Conservation (phyloP, 2,888 invertebrate genomes). For the Allacma fusca region DNA sequence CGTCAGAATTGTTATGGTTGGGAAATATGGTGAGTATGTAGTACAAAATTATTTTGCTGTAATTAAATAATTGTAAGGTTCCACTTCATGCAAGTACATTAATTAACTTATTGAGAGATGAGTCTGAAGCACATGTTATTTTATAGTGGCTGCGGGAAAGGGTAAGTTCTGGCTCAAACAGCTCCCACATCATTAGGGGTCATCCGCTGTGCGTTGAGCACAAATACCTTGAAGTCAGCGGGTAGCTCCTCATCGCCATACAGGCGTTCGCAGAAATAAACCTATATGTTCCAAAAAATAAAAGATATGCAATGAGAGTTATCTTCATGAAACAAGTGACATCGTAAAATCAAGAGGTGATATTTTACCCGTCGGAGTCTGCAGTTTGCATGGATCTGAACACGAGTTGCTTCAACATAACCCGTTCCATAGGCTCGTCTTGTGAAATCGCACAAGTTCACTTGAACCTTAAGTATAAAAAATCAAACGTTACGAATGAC, state of each 20-base stretch:
- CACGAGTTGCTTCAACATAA: conserved; percentile 71
- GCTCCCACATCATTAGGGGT: conserved; percentile 51
- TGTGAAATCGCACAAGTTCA: conserved; percentile 72
- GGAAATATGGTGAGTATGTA: too few species aligned
- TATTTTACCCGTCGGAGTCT: conserved; percentile 68
- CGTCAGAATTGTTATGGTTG: too few species aligned
- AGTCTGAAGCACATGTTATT: too few species aligned
- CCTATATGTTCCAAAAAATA: conserved; percentile 33
- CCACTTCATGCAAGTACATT: too few species aligned
- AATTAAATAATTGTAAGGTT: too few species aligned
- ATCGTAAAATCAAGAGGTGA: background rate
- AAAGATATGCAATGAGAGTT: background rate
- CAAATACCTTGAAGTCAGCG: conserved; percentile 72
- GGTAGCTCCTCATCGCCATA: conserved; percentile 73
- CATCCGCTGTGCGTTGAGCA: conserved; percentile 63
- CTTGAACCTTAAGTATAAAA: conserved; percentile 66
- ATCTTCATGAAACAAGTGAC: background rate
- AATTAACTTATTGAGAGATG: too few species aligned
- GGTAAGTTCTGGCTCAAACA: background rate
- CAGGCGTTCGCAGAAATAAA: conserved; percentile 70
- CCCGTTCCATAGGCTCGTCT: conserved; percentile 72
- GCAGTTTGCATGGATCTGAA: conserved; percentile 73
- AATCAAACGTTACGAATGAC: too few species aligned
- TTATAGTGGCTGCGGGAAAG: too few species aligned
- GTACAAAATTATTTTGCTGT: too few species aligned